phyloP scores from a whole-genome alignment of 2,797 vertebrate species.

The Phyllotis vaccarum region DNA sequence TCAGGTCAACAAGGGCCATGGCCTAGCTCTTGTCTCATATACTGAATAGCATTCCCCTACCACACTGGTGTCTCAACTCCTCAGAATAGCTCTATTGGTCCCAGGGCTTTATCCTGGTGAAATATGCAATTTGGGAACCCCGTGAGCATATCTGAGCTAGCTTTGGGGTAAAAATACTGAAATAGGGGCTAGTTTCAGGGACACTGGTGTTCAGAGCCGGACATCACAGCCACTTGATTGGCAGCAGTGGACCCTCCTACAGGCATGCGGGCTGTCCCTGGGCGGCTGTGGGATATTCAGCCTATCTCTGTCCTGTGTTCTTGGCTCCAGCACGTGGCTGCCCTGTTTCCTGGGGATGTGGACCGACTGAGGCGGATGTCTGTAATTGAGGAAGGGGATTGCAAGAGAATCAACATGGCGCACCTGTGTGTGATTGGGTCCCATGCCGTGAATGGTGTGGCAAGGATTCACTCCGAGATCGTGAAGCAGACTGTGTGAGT shows the following conservation, averaged over 20 bases:
- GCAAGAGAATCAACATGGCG: constrained; percentile 94
- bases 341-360: constrained; percentile 90
- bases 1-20: neutral
- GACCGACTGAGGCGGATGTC: constrained; percentile 92
- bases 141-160: neutral
- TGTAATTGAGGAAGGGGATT: constrained; percentile 92
- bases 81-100: neutral
- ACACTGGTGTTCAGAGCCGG: neutral
- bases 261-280: neutral
- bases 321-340: constrained; percentile 86
- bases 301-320: neutral
- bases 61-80: neutral
- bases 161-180: too few relatives aligned
- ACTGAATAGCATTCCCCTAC: too few relatives aligned
- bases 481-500: constrained; percentile 93
- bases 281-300: neutral
- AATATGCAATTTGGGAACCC: neutral
- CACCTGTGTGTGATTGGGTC: constrained; percentile 93
- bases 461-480: constrained; percentile 92
- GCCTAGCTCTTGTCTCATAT: neutral
- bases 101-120: neutral
- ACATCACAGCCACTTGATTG: neutral
- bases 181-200: neutral
- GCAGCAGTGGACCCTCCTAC: neutral
- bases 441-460: constrained; percentile 91